phyloP scores from a whole-genome alignment of 2,113 vertebrate genomes.

The Urocynchramus pylzowi region DNA sequence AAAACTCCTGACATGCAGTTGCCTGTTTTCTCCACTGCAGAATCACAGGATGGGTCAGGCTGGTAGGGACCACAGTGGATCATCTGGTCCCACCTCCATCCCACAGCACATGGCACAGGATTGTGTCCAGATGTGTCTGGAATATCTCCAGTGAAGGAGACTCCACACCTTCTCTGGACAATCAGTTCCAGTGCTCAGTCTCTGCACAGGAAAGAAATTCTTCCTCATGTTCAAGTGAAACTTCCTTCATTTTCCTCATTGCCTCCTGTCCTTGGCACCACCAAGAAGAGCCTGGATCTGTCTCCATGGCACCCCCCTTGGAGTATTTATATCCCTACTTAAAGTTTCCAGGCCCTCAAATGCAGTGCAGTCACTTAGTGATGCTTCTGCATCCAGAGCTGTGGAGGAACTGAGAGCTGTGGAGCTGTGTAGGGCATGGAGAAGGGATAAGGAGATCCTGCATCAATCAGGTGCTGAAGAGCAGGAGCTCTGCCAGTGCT shows the following conservation, averaged over 20 bases:
- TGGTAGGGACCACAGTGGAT: background rate
- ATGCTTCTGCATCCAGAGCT: background rate
- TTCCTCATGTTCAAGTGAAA: background rate
- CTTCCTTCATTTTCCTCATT: background rate
- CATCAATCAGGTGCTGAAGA: rapidly evolving
- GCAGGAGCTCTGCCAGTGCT: background rate
- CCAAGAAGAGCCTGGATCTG: background rate
- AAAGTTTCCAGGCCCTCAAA: background rate
- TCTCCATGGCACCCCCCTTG: background rate
- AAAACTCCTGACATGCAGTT: background rate
- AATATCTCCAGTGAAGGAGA: background rate
- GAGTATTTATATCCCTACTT: rapidly evolving
- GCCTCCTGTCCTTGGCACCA: background rate
- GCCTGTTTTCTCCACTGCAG: background rate
- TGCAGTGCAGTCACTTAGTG: background rate
- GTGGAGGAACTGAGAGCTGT: background rate
- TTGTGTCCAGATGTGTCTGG: background rate
- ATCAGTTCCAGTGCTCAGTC: rapidly evolving
- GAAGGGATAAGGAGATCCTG: background rate
- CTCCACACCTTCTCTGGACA: background rate
- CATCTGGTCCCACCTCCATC: background rate
- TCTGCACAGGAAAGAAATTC: background rate
- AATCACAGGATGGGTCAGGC: background rate
- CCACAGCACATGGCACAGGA: background rate
- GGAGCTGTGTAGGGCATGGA: background rate